phyloP scores from a whole-genome alignment of 1,140 invertebrate genomes.

The Coptotermes formosanus region DNA sequence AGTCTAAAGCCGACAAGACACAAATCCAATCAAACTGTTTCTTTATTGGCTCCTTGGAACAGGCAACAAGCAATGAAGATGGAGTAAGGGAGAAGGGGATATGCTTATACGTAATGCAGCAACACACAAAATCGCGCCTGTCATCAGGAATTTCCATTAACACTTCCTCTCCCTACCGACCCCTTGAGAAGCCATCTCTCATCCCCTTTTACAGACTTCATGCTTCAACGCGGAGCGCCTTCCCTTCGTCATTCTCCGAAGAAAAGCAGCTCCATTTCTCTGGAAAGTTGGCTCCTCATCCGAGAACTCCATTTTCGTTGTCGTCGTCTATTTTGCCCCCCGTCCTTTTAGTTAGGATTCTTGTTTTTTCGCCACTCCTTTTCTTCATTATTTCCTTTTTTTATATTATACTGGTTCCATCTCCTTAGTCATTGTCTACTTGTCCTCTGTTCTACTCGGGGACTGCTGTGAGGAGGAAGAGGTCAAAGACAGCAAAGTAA shows the following conservation, averaged over 20 bases:
- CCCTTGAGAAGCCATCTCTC: too few relatives aligned
- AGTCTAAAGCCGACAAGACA: background rate
- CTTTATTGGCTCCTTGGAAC: background rate
- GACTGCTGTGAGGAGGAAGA: background rate
- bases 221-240: background rate
- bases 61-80: background rate
- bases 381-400: conserved; percentile 13
- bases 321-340: background rate
- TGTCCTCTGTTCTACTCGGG: background rate
- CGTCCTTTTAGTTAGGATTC: background rate
- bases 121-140: background rate
- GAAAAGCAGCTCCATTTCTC: conserved; percentile 7
- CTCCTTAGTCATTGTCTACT: conserved; percentile 14
- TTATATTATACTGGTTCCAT: conserved; percentile 17
- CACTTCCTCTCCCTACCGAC: background rate
- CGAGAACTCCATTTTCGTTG: conserved; percentile 10
- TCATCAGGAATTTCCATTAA: conserved; percentile 16
- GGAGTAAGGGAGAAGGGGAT: background rate
- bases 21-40: conserved; percentile 16
- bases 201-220: background rate
- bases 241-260: conserved; percentile 6
- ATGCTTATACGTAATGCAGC: background rate
- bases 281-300: conserved; percentile 10
- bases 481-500: conserved; percentile 13
- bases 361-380: background rate